phyloP scores from a whole-genome alignment of 2,888 invertebrate genomes.

The Physocephala rufipes region DNA sequence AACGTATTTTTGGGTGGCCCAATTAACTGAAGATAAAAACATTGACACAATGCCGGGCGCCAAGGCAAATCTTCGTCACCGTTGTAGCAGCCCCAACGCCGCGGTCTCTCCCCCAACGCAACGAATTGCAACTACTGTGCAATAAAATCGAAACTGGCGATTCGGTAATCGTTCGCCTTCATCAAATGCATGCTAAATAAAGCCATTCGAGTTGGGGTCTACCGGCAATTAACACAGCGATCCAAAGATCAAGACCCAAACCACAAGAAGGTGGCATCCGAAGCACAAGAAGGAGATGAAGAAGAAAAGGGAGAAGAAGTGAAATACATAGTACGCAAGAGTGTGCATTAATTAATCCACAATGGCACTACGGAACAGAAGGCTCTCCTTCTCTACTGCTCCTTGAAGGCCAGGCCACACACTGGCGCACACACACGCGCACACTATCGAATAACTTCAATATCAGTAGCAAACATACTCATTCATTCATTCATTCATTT shows the following conservation, averaged over 20 bases:
- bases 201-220: conserved; percentile 45
- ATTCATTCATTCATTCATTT: conserved; percentile 60
- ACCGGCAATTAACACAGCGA: conserved; percentile 64
- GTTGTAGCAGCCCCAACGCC: not conserved
- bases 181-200: conserved; percentile 44
- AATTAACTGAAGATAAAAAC: conserved; percentile 44
- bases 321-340: conserved; percentile 45
- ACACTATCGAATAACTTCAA: conserved; percentile 24
- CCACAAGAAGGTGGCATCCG: too few species aligned
- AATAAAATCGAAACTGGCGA: not conserved
- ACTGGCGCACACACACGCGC: too few species aligned
- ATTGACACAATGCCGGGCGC: conserved; percentile 42
- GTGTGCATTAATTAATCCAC: conserved; percentile 64
- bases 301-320: too few species aligned
- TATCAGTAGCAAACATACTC: conserved; percentile 32
- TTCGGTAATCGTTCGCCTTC: conserved; percentile 5
- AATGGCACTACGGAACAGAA: conserved; percentile 47
- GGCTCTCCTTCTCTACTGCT: too few species aligned
- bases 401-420: conserved; percentile 24
- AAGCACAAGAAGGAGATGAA: too few species aligned
- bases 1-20: conserved; percentile 45
- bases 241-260: conserved; percentile 64
- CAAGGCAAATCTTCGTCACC: conserved; percentile 38
- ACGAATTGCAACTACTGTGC: not conserved
- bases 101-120: too few species aligned